A percentile compares a stretch with the other conserved stretches of the same genome.
Evolutionary conservation across 2,888 invertebrate species (phyloP).

Genomic region (Mycalesis mineus): DNA sequence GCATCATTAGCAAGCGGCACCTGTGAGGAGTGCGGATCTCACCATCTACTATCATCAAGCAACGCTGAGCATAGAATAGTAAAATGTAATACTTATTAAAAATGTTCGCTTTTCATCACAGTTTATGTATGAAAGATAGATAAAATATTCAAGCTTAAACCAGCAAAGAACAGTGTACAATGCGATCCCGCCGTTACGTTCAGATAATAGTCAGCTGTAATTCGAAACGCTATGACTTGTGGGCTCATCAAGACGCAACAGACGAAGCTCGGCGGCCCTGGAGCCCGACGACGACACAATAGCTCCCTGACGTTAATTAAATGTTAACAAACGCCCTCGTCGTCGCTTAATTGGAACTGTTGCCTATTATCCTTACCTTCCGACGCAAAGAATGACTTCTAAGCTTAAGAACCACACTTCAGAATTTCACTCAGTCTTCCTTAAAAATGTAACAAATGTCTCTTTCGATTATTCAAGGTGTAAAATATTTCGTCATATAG

Average conservation of each 20-base stretch:
- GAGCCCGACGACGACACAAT: conserved; percentile 68
- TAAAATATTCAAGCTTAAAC: conserved; percentile 3
- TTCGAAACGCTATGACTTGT: conserved; percentile 58
- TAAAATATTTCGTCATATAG: neutral
- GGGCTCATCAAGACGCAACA: conserved; percentile 55
- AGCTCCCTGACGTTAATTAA: conserved; percentile 75
- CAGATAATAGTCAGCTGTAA: conserved; percentile 47
- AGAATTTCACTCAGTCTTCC: conserved; percentile 57
- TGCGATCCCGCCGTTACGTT: conserved; percentile 28
- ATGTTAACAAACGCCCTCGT: conserved; percentile 78
- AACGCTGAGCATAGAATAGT: conserved; percentile 36
- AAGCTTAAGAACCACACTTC: conserved; percentile 62
- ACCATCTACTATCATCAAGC: conserved; percentile 34
- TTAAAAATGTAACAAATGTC: conserved; percentile 46
- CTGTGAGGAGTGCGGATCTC: conserved; percentile 40
- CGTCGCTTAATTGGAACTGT: conserved; percentile 77
- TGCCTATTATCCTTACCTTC: conserved; percentile 77
- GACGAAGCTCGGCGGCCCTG: conserved; percentile 51
- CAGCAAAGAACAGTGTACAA: conserved; percentile 34
- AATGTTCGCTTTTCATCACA: conserved; percentile 27
- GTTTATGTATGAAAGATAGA: neutral
- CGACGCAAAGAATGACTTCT: conserved; percentile 65
- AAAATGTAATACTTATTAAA: conserved; percentile 17
- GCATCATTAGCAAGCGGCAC: conserved; percentile 56
- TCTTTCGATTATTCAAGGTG: conserved; percentile 38